Conservation (phyloP, 2,888 invertebrate genomes). For the Galerucella pusilla region DNA sequence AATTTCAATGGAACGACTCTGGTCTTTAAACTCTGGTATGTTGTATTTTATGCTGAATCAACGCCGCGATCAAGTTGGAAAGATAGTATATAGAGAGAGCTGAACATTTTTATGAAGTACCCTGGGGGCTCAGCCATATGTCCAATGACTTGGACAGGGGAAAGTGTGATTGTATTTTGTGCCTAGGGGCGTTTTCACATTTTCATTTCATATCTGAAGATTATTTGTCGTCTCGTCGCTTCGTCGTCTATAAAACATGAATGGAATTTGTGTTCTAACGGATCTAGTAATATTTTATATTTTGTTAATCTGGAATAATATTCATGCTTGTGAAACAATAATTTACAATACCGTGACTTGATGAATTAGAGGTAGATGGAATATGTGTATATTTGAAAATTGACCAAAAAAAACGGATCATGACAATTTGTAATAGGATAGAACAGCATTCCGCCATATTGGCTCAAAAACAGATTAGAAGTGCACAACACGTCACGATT, state of each 20-base stretch:
- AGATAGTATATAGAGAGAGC: slow-evolving; percentile 16
- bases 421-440: too few species aligned
- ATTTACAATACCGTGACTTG: too few species aligned
- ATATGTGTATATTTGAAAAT: too few species aligned
- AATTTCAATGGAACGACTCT: not conserved
- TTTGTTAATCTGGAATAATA: too few species aligned
- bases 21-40: not conserved
- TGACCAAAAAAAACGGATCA: too few species aligned
- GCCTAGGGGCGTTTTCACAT: slow-evolving; percentile 16
- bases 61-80: slow-evolving; percentile 8
- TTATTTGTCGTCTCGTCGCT: slow-evolving; percentile 25
- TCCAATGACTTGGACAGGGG: slow-evolving; percentile 27
- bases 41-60: slow-evolving; percentile 18
- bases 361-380: too few species aligned
- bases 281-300: too few species aligned
- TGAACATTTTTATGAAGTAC: slow-evolving; percentile 23
- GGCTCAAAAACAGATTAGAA: too few species aligned
- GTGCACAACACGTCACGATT: too few species aligned
- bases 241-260: not conserved
- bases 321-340: too few species aligned
- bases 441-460: too few species aligned
- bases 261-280: not conserved
- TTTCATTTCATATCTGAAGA: slow-evolving; percentile 19
- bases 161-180: slow-evolving; percentile 32
- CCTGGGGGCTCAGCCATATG: slow-evolving; percentile 20